A percentile compares a stretch with the other conserved stretches of the same genome.
Evolutionary conservation across 2,888 invertebrate species (phyloP).

Genomic region (Cantharis flavilabris): DNA sequence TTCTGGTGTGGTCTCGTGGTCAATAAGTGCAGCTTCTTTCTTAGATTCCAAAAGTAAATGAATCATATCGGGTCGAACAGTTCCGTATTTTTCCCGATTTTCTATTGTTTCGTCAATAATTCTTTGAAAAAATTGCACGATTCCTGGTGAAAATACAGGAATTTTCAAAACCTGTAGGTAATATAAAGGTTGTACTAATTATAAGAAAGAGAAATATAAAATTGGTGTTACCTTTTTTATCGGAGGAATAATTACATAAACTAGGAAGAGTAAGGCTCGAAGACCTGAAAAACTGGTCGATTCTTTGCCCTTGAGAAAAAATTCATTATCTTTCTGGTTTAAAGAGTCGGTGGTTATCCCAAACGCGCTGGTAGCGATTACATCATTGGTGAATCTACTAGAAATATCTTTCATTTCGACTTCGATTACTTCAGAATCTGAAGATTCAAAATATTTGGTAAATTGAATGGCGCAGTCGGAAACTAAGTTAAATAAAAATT

Average conservation of each 20-base stretch:
- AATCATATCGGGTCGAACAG: constrained; percentile 20
- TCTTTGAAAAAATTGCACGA: constrained; percentile 28
- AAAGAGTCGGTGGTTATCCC: neutral
- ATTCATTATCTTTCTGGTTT: constrained; percentile 5
- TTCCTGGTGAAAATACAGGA: neutral
- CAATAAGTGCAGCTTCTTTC: constrained; percentile 1
- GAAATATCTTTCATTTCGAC: neutral
- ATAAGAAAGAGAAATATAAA: neutral
- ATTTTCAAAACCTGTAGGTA: constrained; percentile 10
- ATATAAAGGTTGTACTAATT: neutral
- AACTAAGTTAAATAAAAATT: neutral
- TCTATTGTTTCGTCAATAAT: constrained; percentile 33
- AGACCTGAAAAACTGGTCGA: neutral
- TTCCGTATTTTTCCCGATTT: neutral
- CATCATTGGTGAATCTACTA: neutral
- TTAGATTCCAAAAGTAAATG: constrained; percentile 26
- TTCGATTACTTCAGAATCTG: neutral
- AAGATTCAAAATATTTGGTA: neutral
- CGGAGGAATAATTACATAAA: neutral
- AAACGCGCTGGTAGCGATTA: neutral
- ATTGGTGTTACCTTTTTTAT: neutral
- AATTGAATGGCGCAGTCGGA: neutral
- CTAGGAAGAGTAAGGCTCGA: neutral
- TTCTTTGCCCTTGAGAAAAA: neutral
- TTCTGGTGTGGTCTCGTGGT: neutral